These are phyloP conservation scores for Ormyrus thymus DNA, from an alignment of 2,888 invertebrate genomes.

Conservation along the genomic window DNA sequence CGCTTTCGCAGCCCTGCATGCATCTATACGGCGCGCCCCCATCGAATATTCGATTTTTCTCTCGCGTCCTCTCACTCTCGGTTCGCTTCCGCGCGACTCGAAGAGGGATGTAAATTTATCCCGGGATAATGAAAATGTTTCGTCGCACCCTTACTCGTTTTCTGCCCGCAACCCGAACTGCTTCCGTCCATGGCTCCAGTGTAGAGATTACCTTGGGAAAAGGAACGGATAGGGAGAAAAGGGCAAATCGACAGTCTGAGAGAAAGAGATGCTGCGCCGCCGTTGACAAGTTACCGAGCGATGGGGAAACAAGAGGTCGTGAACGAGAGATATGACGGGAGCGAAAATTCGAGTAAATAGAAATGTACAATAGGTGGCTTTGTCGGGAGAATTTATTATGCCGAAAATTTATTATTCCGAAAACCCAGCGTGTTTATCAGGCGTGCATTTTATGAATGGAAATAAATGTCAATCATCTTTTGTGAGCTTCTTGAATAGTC, in stretches of 20 bases:
- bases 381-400: not conserved
- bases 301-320: not conserved
- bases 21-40: not conserved
- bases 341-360: constrained; percentile 37
- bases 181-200: constrained; percentile 10
- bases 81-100: not conserved
- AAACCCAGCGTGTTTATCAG: constrained; percentile 24
- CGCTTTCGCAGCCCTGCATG: constrained; percentile 2
- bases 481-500: too few species aligned
- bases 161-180: not conserved
- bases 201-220: constrained; percentile 38
- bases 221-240: constrained; percentile 16
- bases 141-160: constrained; percentile 8
- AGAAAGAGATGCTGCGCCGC: constrained; percentile 5
- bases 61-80: not conserved
- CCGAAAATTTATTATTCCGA: constrained; percentile 18
- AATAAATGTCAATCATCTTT: not conserved
- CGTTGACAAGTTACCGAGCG: constrained; percentile 6
- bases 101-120: constrained; percentile 53
- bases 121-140: constrained; percentile 51
- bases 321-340: constrained; percentile 25
- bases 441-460: not conserved
- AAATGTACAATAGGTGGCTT: not conserved
- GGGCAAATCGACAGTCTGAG: constrained; percentile 40
- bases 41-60: constrained; percentile 37